phyloP scores from a whole-genome alignment of 2,888 invertebrate genomes.

The Dasysyrphus albostriatus region DNA sequence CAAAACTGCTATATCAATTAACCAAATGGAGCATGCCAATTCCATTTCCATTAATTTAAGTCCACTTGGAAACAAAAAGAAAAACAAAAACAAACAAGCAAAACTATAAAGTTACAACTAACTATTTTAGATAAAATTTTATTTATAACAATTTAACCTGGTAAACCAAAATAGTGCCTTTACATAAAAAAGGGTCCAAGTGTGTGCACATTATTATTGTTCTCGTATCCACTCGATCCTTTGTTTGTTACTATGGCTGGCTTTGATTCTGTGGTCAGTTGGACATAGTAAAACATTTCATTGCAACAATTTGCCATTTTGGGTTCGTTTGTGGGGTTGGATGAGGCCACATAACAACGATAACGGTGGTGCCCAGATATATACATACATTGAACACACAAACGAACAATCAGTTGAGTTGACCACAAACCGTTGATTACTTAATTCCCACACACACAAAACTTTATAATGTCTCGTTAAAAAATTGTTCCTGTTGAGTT shows the following conservation, averaged over 20 bases:
- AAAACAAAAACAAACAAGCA: not conserved
- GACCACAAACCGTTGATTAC: constrained; percentile 35
- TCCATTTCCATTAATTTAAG: constrained; percentile 10
- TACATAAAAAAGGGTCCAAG: not conserved
- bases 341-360: constrained; percentile 24
- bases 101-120: not conserved
- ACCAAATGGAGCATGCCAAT: constrained; percentile 3
- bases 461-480: constrained; percentile 16
- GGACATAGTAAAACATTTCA: constrained; percentile 25
- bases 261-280: constrained; percentile 46
- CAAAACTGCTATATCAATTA: constrained; percentile 7
- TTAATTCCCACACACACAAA: constrained; percentile 21
- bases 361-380: not conserved
- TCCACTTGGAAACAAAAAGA: not conserved
- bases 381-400: not conserved
- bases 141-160: constrained; percentile 22
- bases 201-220: not conserved
- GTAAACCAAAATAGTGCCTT: not conserved
- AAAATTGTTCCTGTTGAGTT: constrained; percentile 18
- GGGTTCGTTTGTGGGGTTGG: constrained; percentile 39
- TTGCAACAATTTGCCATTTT: constrained; percentile 63
- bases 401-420: not conserved
- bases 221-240: not conserved
- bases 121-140: constrained; percentile 24
- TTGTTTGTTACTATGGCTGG: constrained; percentile 17